Base-by-base conservation (phyloP, 1,140 invertebrate species). In the Nymphalis io region DNA sequence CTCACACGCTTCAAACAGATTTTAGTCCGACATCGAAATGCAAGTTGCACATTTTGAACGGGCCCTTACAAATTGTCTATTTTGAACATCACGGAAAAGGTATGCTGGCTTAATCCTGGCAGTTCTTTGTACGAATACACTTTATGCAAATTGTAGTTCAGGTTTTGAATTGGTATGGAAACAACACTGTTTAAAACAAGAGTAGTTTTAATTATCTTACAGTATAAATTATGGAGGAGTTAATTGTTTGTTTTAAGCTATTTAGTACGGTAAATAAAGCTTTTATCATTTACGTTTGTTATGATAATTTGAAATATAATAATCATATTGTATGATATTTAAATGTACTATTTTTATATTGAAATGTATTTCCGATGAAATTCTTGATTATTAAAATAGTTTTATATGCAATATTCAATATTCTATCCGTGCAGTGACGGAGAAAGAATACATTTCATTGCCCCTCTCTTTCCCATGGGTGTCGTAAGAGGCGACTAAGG, bases 41-140 rank as follows among this genome's bases (percentile, higher is more conserved):
- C 44, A 62, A 27, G 15, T 62, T 33, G 21, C 21, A 62, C 27
- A 48, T 62, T 60, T 48, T 21, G 40, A 62, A 62, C 23, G 42
- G 42, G 11, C 60, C 48, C 13, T 21, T 21, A 53, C 20, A 20
- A 48, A 3, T 46, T 33, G 21, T 62, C 21, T 46, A 62, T 33
- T 48, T 51, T 38, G 44, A 27, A 33, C 13, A 4, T 33, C 27
- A 60, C 44, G n/a, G 16, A 46, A 46, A n/a, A 46, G 44, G n/a
- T 46, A 46, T n/a, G 42, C 59, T 42, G 18, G 16, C 3, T 40
- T 60, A 44, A 13, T 44, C 15, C 15, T n/a, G 18, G 38, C 20
- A 42, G 42, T 60, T 60, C 38, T 60, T 42, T 20, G 1, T 46
- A 46, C 8, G 13, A n/a, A n/a, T n/a, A n/a, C n/a, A n/a, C 13